Base-by-base conservation (phyloP, 2,113 vertebrate genomes). In the Piprites chloris region DNA sequence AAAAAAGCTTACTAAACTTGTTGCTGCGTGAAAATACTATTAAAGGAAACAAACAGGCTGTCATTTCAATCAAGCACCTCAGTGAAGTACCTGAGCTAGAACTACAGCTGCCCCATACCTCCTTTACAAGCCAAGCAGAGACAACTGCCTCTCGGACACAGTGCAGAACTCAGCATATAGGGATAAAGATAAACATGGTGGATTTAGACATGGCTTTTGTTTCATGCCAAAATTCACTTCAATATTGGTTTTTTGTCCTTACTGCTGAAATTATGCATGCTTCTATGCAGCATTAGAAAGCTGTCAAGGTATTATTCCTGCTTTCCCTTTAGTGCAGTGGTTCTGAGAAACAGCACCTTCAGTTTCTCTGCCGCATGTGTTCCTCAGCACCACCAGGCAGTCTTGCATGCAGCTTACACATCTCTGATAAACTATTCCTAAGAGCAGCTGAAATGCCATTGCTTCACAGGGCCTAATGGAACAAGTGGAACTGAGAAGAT, bases 401-500 rank as follows among this genome's bases (percentile, higher is more conserved):
- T 2, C 41, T 2, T 23, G 50, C 61, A 21, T 4, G 27, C 41
- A 44, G 63, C 58, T 56, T 61, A 46, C 72, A 21, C 26, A 16
- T 39, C 30, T 78, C 67, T 20, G 15, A 33, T 28, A 37, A 72
- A 33, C 37, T 21, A 20, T 7, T 85, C 44, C 65, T 33, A 77
- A 90, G 6, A 77, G 59, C 65, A 76, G 27, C 22, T 27, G 24
- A 76, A 74, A 72, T 76, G 37, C 39, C 52, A 28, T 85, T 89
- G 61, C 41, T 71, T 80, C 74, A 66, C 87, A 98, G 97, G 93
- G 18, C 55, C 41, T 2, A 85, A 93, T 5, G 83, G 83, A 59
- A 62, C 85, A 32, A 55, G 37, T 2, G 75, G 71, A 77, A 28
- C 27, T 2, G 61, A 35, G 44, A 73, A 82, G 87, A 32, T 4